Evolutionary conservation across 2,113 vertebrate species (phyloP), one percentile per base, ranked within the genome.

Genomic region (Romanogobio albipinnatus): DNA sequence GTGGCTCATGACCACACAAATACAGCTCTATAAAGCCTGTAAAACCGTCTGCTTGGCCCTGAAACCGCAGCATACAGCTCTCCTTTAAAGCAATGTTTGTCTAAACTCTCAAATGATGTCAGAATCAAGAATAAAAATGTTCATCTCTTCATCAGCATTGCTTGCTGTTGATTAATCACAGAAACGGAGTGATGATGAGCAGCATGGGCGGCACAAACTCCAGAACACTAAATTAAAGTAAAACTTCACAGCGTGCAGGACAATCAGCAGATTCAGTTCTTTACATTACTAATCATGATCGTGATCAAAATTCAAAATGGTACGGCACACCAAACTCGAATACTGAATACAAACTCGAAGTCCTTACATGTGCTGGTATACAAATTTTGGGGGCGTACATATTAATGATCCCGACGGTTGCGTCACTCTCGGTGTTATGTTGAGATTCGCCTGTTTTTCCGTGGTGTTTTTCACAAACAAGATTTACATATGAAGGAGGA

Each of bases 61-160:
- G 19, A 73, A n/a, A 47, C 39, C 11, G 88, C 90, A 92, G 90
- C 88, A 33, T 3, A 90, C 90, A 92, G 90, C 88, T 56, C 17
- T 39, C 26, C 22, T 24, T 83, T 51, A 43, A 92, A 89, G 81
- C 49, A 84, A 88, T 66, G 87, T 91, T 91, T 92, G 93, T 89
- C 89, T 90, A 91, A 91, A 87, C 91, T 89, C 88, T 89, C 89
- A 90, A 88, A 91, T 87, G 90, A n/a, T 58, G 17, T 58, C n/a
- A n/a, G n/a, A 94, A 94, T 94, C 90, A 93, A 89, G 91, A 93
- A 90, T 93, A 89, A 91, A 91, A 90, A 91, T 92, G 93, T 93
- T 92, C 91, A 93, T 92, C 89, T 92, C 84, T 90, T 94, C 93
- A 94, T 94, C 93, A 94, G 92, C 90, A 91, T 90, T 90, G 90